These are phyloP conservation scores for Anoura caudifer DNA, from an alignment of 2,113 vertebrate species.

Conservation along the genomic window DNA sequence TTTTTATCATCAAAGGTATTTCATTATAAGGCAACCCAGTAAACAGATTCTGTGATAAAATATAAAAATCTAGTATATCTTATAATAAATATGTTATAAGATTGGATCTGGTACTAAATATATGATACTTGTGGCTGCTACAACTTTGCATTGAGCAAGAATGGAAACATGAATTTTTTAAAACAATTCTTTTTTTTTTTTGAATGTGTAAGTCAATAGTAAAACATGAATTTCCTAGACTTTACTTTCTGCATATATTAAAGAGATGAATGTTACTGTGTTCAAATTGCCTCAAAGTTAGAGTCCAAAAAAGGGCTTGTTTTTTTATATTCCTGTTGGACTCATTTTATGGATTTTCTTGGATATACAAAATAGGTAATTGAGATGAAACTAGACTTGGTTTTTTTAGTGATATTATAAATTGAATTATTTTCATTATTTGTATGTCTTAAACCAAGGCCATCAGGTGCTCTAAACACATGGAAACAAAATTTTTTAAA, in stretches of 20 bases:
- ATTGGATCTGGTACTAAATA: background rate
- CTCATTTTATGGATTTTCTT: background rate
- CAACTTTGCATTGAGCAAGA: background rate
- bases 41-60: constrained; percentile 6
- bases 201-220: background rate
- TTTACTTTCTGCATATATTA: background rate
- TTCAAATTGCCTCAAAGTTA: background rate
- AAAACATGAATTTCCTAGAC: constrained; percentile 11
- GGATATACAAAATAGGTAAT: background rate
- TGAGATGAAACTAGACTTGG: constrained; percentile 1
- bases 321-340: background rate
- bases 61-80: background rate
- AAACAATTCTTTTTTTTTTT: background rate
- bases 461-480: background rate
- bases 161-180: background rate
- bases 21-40: background rate
- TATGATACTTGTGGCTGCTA: background rate
- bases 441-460: background rate
- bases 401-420: background rate
- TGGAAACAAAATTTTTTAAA: background rate
- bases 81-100: background rate
- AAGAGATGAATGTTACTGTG: background rate
- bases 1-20: background rate
- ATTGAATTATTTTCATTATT: background rate
- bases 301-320: background rate